A percentile compares a stretch with the other conserved stretches of the same genome.
Evolutionary conservation across 2,113 vertebrate genomes (phyloP).

Genomic region (Tragelaphus strepsiceros): DNA sequence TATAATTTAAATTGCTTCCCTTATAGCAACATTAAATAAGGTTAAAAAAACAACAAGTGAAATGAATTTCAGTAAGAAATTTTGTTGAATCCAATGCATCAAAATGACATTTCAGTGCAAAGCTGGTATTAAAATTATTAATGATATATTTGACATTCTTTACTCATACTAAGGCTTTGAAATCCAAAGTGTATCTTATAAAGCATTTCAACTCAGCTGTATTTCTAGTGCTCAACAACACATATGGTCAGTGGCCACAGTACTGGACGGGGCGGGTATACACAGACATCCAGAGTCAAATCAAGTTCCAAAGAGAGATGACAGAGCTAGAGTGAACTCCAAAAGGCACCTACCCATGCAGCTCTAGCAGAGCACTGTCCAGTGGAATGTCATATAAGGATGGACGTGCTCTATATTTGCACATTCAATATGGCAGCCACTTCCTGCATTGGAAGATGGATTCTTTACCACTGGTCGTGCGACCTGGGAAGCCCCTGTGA

Average conservation of each 20-base stretch:
- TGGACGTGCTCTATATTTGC: neutral
- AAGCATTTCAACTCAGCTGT: neutral
- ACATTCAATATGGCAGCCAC: neutral
- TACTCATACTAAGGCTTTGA: neutral
- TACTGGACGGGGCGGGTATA: neutral
- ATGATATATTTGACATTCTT: neutral
- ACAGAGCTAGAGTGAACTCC: neutral
- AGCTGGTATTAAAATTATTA: neutral
- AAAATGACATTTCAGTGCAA: neutral
- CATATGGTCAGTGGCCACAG: neutral
- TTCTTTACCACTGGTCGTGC: neutral
- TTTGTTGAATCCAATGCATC: neutral
- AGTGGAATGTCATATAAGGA: neutral
- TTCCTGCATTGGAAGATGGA: neutral
- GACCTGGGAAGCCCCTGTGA: neutral
- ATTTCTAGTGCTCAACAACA: neutral
- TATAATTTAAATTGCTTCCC: neutral
- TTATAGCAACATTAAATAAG: neutral
- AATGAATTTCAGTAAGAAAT: neutral
- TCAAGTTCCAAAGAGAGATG: neutral
- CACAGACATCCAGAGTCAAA: neutral
- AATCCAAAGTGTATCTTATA: neutral
- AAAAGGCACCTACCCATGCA: neutral
- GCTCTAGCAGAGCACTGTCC: neutral
- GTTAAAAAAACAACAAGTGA: neutral